These are phyloP conservation scores for Palloptera scutellata DNA, from an alignment of 2,888 invertebrate species.

Conservation along the genomic window DNA sequence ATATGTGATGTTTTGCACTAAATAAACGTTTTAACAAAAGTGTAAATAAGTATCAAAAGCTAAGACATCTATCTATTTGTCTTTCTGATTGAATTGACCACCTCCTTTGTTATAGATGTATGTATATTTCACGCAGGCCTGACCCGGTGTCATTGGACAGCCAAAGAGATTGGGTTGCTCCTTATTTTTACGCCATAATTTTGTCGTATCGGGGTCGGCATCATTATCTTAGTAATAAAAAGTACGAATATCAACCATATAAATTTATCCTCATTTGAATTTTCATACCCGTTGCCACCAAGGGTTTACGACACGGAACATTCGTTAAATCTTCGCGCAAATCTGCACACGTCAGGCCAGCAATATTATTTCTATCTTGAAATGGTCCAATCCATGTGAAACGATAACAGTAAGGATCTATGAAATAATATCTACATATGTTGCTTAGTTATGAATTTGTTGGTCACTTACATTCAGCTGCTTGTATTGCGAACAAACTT, in stretches of 20 bases:
- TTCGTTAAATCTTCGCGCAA: conserved; percentile 66
- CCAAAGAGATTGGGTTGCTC: conserved; percentile 63
- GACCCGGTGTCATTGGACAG: conserved; percentile 69
- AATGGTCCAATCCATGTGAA: conserved; percentile 76
- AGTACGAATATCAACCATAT: not conserved
- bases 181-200: conserved; percentile 69
- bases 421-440: not conserved
- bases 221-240: conserved; percentile 67
- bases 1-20: conserved; percentile 75
- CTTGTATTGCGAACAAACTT: no score
- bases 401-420: conserved; percentile 69
- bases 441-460: no score
- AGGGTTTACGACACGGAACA: conserved; percentile 71
- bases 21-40: conserved; percentile 27
- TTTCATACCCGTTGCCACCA: conserved; percentile 71
- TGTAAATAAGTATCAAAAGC: not conserved
- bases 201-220: conserved; percentile 70
- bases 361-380: conserved; percentile 68
- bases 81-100: conserved; percentile 57
- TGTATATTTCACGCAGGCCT: conserved; percentile 72
- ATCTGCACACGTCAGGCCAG: conserved; percentile 68
- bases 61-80: not conserved
- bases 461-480: no score
- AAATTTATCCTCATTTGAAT: conserved; percentile 2
- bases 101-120: conserved; percentile 71